A percentile compares a stretch with the other conserved stretches of the same genome.
phyloP scores from a whole-genome alignment of 2,888 invertebrate genomes.

The Yponomeuta malinellus region DNA sequence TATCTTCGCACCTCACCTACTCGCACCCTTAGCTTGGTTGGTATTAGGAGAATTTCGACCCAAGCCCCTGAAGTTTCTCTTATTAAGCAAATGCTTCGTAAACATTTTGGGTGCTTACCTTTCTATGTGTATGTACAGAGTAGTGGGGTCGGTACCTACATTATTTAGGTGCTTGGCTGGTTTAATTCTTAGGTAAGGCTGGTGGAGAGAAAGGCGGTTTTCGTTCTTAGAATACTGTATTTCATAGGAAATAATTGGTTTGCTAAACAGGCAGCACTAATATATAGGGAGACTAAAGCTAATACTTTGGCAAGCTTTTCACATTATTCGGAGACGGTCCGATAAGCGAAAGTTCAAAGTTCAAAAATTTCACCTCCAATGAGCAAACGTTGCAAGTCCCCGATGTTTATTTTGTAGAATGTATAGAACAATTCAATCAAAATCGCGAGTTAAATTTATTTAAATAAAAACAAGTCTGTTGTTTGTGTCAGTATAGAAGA shows the following conservation, averaged over 20 bases:
- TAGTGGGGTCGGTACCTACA: background rate
- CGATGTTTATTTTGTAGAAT: background rate
- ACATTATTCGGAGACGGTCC: no score
- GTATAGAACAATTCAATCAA: background rate
- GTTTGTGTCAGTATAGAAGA: no score
- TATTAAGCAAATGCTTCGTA: slow-evolving; percentile 76
- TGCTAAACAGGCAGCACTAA: background rate
- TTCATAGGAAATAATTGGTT: background rate
- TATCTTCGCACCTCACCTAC: background rate
- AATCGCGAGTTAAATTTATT: background rate
- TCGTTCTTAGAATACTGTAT: background rate
- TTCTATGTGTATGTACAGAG: slow-evolving; percentile 37
- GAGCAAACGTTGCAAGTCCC: no score
- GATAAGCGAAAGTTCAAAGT: no score
- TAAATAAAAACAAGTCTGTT: background rate
- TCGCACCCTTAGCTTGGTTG: slow-evolving; percentile 20
- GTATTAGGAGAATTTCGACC: slow-evolving; percentile 71
- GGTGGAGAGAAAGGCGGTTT: no score
- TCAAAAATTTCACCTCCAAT: no score
- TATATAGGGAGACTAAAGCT: no score
- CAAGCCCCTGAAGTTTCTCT: slow-evolving; percentile 65
- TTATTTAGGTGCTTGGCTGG: slow-evolving; percentile 17
- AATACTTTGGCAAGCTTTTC: no score
- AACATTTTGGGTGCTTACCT: slow-evolving; percentile 71
- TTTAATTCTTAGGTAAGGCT: background rate